Percentiles rank a stretch among this genome's conserved stretches.
These are phyloP conservation scores for Patagioenas fasciata DNA, from an alignment of 2,113 vertebrate species.

Conservation along the genomic window DNA sequence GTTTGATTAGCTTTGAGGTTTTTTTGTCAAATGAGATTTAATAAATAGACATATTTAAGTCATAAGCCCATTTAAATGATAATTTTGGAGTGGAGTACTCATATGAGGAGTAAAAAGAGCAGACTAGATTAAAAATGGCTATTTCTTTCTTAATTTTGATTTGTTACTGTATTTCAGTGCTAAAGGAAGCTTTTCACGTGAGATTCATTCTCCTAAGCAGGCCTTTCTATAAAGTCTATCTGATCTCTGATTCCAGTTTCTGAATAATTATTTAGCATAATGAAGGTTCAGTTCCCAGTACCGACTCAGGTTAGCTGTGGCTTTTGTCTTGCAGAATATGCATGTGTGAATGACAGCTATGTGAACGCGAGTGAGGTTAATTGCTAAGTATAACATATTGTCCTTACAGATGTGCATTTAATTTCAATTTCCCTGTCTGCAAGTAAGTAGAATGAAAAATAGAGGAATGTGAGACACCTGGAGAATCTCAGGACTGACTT, in stretches of 20 bases:
- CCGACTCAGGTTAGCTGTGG: not conserved
- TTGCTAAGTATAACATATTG: not conserved
- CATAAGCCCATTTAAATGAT: not conserved
- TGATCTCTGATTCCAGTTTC: not conserved
- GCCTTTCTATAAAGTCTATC: not conserved
- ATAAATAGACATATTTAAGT: not conserved
- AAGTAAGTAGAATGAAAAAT: not conserved
- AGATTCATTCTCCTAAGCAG: not conserved
- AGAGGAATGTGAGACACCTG: not conserved
- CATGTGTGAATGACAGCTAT: constrained; percentile 7
- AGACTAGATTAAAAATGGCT: not conserved
- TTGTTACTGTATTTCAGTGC: not conserved
- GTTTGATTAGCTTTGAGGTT: not conserved
- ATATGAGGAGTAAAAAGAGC: not conserved
- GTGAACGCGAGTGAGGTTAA: constrained; percentile 5
- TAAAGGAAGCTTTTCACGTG: not conserved
- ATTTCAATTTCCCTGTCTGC: constrained; percentile 6
- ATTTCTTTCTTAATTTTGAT: not conserved
- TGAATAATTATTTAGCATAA: constrained; percentile 18
- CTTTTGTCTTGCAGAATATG: constrained; percentile 21
- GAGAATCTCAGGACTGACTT: not conserved
- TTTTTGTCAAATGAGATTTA: not conserved
- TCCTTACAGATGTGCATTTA: constrained; percentile 6
- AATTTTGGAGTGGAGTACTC: not conserved
- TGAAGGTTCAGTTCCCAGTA: not conserved